A percentile compares a stretch with the other conserved stretches of the same genome.
These are phyloP conservation scores for Hydra vulgaris DNA, from an alignment of 30 jellyfish, hydroid and myxozoan species.

Conservation along the genomic window DNA sequence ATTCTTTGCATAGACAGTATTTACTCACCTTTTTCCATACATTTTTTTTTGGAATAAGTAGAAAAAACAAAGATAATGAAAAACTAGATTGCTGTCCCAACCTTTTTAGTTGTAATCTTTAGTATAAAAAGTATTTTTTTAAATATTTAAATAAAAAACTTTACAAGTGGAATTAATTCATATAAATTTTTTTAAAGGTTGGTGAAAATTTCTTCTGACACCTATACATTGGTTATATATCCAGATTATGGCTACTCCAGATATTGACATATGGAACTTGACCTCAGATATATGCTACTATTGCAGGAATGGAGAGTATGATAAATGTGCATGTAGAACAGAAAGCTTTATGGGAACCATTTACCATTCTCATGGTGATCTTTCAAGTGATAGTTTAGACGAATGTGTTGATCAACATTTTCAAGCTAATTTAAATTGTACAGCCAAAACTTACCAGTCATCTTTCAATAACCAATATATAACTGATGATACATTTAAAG, in stretches of 20 bases:
- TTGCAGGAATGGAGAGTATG: slow-evolving; percentile 21
- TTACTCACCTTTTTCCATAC: too few species aligned
- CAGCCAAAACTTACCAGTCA: background rate
- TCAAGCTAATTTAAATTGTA: background rate
- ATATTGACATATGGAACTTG: slow-evolving; percentile 14
- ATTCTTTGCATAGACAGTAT: too few species aligned
- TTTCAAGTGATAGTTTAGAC: slow-evolving; percentile 29
- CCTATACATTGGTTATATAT: background rate
- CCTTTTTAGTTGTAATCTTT: too few species aligned
- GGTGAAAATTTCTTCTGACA: background rate
- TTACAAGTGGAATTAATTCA: too few species aligned
- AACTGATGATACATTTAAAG: slow-evolving; percentile 10
- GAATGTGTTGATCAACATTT: background rate
- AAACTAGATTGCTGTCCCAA: too few species aligned
- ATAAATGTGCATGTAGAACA: slow-evolving; percentile 9
- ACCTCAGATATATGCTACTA: slow-evolving; percentile 10
- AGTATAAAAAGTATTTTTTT: too few species aligned
- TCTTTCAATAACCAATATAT: background rate
- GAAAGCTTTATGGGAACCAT: background rate
- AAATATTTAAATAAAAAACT: too few species aligned
- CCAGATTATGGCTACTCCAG: background rate
- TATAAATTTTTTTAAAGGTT: background rate
- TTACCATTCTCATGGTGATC: slow-evolving; percentile 11
- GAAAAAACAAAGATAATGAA: too few species aligned
- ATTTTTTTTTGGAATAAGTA: too few species aligned